phyloP scores from a whole-genome alignment of 2,797 vertebrate species.

The Sebastes oblongus region DNA sequence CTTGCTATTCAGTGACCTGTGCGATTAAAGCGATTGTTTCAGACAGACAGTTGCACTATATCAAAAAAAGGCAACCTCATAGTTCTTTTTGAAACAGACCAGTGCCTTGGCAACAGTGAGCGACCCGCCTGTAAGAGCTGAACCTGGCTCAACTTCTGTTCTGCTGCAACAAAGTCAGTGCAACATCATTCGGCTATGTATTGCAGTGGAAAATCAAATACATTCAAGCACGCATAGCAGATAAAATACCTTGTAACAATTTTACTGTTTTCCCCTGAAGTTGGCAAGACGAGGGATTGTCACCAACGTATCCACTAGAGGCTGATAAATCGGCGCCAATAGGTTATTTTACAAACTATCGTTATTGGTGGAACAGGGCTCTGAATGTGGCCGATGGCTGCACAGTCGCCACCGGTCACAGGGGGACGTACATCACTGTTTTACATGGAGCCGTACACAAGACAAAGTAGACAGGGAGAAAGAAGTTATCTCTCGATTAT shows the following conservation, averaged over 20 bases:
- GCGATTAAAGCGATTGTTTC: background rate
- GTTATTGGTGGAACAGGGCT: too few species aligned
- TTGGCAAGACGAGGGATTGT: background rate
- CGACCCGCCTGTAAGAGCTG: background rate
- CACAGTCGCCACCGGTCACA: rapidly evolving
- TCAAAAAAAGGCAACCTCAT: background rate
- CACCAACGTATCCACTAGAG: background rate
- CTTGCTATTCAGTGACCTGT: background rate
- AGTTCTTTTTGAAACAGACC: background rate
- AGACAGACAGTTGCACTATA: background rate
- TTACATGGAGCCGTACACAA: too few species aligned
- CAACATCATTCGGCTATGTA: background rate
- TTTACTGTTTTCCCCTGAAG: background rate
- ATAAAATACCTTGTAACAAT: background rate
- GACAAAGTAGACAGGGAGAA: too few species aligned
- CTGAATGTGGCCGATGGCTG: too few species aligned
- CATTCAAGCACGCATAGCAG: background rate
- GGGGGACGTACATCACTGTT: too few species aligned
- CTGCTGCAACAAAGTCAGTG: background rate
- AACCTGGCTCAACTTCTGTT: background rate
- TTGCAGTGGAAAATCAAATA: background rate
- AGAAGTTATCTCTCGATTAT: too few species aligned
- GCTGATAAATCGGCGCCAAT: too few species aligned
- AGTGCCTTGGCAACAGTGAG: background rate
- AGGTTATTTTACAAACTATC: too few species aligned